Conservation (phyloP, 2,113 vertebrate species). For the Sorex fumeus region DNA sequence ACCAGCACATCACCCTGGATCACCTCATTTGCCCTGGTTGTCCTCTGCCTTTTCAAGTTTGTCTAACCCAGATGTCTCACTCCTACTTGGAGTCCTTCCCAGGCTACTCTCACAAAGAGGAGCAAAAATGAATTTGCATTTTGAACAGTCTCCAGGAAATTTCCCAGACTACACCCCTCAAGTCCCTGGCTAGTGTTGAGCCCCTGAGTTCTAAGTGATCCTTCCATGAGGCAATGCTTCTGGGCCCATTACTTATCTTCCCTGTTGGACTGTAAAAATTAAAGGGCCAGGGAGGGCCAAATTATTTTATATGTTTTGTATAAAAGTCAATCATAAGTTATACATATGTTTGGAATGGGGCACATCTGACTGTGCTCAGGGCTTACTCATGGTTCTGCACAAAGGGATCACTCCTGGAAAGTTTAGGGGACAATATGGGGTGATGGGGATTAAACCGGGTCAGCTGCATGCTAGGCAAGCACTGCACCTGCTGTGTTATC, state of each 20-base stretch:
- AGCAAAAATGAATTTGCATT: neutral
- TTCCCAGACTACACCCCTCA: neutral
- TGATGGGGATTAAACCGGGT: no score
- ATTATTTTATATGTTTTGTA: neutral
- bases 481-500: no score
- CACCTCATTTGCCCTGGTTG: neutral
- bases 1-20: no score
- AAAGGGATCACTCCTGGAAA: no score
- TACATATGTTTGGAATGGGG: no score
- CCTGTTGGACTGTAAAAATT: neutral
- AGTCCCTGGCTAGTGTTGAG: no score
- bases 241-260: neutral
- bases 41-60: neutral
- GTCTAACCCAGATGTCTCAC: fast-evolving
- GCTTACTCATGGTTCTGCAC: no score
- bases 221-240: fast-evolving
- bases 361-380: no score
- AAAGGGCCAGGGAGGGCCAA: neutral
- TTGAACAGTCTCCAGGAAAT: neutral
- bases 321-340: neutral
- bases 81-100: neutral
- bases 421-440: no score
- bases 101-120: neutral
- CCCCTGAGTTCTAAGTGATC: no score
- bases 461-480: no score